Conservation (phyloP, 1,140 invertebrate species). For the Penaeus japonicus region DNA sequence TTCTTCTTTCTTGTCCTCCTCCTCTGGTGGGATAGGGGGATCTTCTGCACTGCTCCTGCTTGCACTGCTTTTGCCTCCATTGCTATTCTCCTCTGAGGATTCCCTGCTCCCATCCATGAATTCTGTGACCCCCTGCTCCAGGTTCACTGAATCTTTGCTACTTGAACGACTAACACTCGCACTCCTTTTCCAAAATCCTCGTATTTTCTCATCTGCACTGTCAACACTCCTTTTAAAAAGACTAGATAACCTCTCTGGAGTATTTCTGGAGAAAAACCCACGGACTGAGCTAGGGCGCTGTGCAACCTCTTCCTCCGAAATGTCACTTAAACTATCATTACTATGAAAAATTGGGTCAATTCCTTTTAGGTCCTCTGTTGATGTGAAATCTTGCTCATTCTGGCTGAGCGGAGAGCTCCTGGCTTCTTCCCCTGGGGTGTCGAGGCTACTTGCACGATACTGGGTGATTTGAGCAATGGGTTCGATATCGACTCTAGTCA, state of each 20-base stretch:
- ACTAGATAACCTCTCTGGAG: conserved; percentile 58
- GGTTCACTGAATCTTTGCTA: conserved; percentile 56
- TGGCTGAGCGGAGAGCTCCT: not conserved
- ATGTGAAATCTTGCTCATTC: not conserved
- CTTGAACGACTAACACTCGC: conserved; percentile 42
- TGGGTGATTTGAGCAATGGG: conserved; percentile 26
- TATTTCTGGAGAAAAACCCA: conserved; percentile 51
- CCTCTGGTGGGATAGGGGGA: not conserved
- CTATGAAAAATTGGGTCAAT: conserved; percentile 56
- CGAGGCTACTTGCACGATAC: not conserved
- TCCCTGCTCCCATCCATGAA: conserved; percentile 24
- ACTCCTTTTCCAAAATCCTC: conserved; percentile 45
- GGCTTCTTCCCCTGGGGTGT: conserved; percentile 16
- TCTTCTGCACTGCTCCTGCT: not conserved
- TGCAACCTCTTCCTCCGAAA: conserved; percentile 53
- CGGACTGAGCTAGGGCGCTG: conserved; percentile 37
- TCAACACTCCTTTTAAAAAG: conserved; percentile 56
- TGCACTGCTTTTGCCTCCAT: not conserved
- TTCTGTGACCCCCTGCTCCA: conserved; percentile 46
- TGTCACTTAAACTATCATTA: conserved; percentile 56
- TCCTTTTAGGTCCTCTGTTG: not conserved
- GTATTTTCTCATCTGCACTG: conserved; percentile 52
- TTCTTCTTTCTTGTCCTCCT: not conserved
- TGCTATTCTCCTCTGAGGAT: conserved; percentile 20
- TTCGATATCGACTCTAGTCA: conserved; percentile 38